These are phyloP conservation scores for Leucosticte australis DNA, from an alignment of 2,113 vertebrate species.

Conservation along the genomic window DNA sequence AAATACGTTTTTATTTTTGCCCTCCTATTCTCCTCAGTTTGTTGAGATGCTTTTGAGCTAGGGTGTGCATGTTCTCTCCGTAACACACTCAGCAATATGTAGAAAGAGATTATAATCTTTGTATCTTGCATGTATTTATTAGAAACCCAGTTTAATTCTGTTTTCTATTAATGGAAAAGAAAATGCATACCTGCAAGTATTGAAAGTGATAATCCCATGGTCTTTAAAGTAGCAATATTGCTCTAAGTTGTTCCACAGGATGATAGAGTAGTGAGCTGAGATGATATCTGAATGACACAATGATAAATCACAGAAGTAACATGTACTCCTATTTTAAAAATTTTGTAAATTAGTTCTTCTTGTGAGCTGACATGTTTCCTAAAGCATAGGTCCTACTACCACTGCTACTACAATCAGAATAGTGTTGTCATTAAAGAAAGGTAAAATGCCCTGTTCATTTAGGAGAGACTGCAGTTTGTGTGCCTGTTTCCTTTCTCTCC, in stretches of 20 bases:
- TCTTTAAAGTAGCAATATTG: background rate
- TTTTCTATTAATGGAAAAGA: background rate
- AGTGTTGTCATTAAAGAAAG: background rate
- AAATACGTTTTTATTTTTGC: background rate
- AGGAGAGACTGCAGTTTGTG: background rate
- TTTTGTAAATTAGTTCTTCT: background rate
- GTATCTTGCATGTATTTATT: background rate
- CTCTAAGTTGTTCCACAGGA: background rate
- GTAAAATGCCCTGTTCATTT: background rate
- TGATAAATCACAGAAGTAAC: background rate
- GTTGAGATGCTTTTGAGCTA: background rate
- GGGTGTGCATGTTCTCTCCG: background rate
- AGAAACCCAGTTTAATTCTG: background rate
- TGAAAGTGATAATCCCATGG: background rate
- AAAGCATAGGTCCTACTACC: background rate
- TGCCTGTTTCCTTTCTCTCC: background rate
- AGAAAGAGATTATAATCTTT: background rate
- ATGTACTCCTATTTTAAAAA: background rate
- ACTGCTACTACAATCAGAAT: background rate
- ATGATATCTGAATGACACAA: background rate
- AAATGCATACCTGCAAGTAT: background rate
- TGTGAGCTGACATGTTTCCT: background rate
- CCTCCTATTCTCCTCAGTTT: background rate
- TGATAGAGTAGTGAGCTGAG: background rate
- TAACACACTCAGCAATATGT: background rate